These are phyloP conservation scores for Myripristis murdjan DNA, from an alignment of 2,797 vertebrate species.

Conservation along the genomic window DNA sequence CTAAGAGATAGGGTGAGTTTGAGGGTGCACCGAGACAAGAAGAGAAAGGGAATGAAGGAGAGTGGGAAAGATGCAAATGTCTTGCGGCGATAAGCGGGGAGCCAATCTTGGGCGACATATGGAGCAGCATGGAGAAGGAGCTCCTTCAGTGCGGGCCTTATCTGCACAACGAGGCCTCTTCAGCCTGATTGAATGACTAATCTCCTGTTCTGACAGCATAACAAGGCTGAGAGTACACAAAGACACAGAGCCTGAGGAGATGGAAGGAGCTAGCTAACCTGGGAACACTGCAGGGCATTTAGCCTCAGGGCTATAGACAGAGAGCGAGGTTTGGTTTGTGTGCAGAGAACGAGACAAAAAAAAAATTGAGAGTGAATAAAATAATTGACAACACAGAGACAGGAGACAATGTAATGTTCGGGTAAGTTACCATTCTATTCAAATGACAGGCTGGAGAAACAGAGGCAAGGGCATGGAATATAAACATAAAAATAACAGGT, in stretches of 20 bases:
- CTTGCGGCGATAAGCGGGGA: constrained; percentile 64
- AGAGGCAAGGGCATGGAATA: background rate
- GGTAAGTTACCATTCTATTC: constrained; percentile 4
- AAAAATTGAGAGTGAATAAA: background rate
- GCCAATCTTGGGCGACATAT: constrained; percentile 75
- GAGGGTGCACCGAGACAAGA: constrained; percentile 41
- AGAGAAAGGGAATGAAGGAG: constrained; percentile 37
- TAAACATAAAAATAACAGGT: background rate
- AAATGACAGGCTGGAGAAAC: background rate
- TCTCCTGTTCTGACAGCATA: constrained; percentile 80
- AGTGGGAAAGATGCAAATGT: constrained; percentile 75
- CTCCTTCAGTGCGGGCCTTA: constrained; percentile 79
- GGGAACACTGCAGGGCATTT: constrained; percentile 63
- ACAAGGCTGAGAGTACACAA: constrained; percentile 74
- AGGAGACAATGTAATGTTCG: constrained; percentile 10
- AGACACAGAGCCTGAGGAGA: constrained; percentile 66
- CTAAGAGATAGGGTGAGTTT: constrained; percentile 42
- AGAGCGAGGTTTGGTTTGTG: background rate
- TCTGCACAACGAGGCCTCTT: constrained; percentile 74
- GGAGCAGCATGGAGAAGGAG: constrained; percentile 69
- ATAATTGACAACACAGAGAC: constrained; percentile 37
- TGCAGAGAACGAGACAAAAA: background rate
- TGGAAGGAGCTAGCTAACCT: constrained; percentile 49
- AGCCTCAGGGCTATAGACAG: constrained; percentile 44
- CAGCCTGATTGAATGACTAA: constrained; percentile 86